Base-by-base conservation (phyloP, 2,113 vertebrate species). In the Cephalopholis sonnerati region DNA sequence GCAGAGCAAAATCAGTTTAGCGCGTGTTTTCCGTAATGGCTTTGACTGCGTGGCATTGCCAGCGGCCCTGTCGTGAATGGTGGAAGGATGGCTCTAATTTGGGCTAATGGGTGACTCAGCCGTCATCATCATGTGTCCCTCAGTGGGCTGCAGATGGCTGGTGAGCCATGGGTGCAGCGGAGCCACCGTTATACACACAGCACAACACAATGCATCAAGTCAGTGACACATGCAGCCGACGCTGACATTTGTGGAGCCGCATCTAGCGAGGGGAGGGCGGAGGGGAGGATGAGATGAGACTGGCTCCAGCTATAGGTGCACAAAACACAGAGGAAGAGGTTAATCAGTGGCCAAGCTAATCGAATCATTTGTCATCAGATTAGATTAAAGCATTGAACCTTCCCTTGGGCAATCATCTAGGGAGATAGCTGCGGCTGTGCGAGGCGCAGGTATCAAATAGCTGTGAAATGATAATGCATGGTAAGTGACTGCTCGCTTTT, bases 61-160 rank as follows among this genome's bases (percentile, higher is more conserved):
- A n/a, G 82, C 69, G 83, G 93, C 84, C 77, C 59, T 65, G 84
- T 90, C 77, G 86, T 85, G 90, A 93, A 78, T 77, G 87, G 90
- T 91, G 91, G 86, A 94, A 84, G 90, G 91, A 94, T 94, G 91
- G 87, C 79, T 93, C 87, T 94, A 91, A 94, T 95, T 95, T 92
- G 83, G 87, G 89, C 87, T 93, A 93, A 93, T 93, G 89, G 91
- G 93, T 89, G 93, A 94, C 87, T 93, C 94, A 90, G 88, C 74
- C 84, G 75, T 91, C 91, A 92, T 90, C 89, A 91, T 89, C 77
- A 25, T 77, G 82, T 85, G 88, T 91, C 87, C 85, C 88, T 91
- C 80, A 74, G 86, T 86, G 66, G 84, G 88, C 85, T 90, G 84
- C 76, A 82, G 82, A 91, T 85, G 85, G 84, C 90, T 91, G 77